Evolutionary conservation across 2,113 vertebrate species (phyloP).

Genomic region (Boleophthalmus pectinirostris): DNA sequence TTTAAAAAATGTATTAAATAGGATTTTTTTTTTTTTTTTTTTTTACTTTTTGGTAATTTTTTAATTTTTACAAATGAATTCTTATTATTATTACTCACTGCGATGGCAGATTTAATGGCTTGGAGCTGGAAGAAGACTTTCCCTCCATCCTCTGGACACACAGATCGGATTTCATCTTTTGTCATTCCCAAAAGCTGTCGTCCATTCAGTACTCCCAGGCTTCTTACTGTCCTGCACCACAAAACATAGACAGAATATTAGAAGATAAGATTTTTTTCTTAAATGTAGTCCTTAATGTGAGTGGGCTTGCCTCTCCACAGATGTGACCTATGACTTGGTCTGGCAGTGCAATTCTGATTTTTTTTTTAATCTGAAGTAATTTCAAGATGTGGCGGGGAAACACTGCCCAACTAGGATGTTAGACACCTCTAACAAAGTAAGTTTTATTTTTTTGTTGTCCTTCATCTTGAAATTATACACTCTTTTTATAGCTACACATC

Average conservation of each 20-base stretch:
- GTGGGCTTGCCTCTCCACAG: no score
- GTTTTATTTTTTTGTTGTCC: not conserved
- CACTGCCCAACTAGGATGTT: no score
- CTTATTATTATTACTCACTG: slow-evolving; percentile 67
- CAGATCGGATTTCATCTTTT: slow-evolving; percentile 73
- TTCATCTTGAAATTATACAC: not conserved
- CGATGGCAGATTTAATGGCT: slow-evolving; percentile 68
- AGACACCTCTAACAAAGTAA: no score
- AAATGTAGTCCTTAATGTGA: not conserved
- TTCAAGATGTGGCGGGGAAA: no score
- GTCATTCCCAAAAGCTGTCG: slow-evolving; percentile 80
- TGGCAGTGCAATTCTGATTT: no score
- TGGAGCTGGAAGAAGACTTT: slow-evolving; percentile 82
- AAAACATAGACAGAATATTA: not conserved
- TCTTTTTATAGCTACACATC: not conserved
- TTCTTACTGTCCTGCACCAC: slow-evolving; percentile 79
- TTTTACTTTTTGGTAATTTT: no score
- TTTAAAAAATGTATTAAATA: no score
- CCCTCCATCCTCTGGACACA: slow-evolving; percentile 85
- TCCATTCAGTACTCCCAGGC: slow-evolving; percentile 81
- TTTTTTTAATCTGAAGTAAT: no score
- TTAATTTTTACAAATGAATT: no score
- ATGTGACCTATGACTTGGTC: no score
- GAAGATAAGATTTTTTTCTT: not conserved
- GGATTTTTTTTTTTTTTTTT: no score